Evolutionary conservation across 1,140 invertebrate species (phyloP), one percentile per base, ranked within the genome.

Genomic region (Zaprionus inermis): DNA sequence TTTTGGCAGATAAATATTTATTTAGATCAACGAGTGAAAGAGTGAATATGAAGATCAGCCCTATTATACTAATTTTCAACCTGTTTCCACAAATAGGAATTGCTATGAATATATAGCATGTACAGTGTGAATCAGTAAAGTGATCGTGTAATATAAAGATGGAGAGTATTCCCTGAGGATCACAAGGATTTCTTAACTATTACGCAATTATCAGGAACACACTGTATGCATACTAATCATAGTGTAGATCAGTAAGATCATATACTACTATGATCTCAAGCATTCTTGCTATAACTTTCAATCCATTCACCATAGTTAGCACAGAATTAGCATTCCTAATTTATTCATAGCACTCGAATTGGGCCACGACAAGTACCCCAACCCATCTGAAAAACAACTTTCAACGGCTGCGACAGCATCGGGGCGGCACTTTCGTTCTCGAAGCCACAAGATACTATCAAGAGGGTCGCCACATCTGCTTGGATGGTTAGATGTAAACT

Each of bases 381-480:
- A 49, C 44, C 44, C n/a, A 49, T 49, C 12, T 49, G 10, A 49
- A 22, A 49, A 22, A 49, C 22, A 74, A 64, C 74, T 76, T 86
- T 81, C 74, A 67, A 54, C 52, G 51, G 65, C 32, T 51, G 41
- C 44, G 41, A 71, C 58, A 59, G 51, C 49, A 59, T 38, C 38
- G n/a, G 7, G n/a, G 38, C 38, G 38, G 46, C 88, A 75, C 83
- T 92, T 66, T 93, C 92, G 64, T 90, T 91, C 86, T 90, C 81
- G 64, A 80, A 78, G 34, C 52, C 28, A 32, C 55, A 30, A 72
- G 44, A 65, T 38, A 59, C 46, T 5, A 72, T 24, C 74, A 52
- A 55, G 24, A 28, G 24, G 5, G 3, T 0, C 24, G 24, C 3
- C 56, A 76, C 65, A 38, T 30, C 9, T 20, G 16, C 24, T 5